Base-by-base conservation (phyloP, 1,140 invertebrate species). In the Triops longicaudatus region DNA sequence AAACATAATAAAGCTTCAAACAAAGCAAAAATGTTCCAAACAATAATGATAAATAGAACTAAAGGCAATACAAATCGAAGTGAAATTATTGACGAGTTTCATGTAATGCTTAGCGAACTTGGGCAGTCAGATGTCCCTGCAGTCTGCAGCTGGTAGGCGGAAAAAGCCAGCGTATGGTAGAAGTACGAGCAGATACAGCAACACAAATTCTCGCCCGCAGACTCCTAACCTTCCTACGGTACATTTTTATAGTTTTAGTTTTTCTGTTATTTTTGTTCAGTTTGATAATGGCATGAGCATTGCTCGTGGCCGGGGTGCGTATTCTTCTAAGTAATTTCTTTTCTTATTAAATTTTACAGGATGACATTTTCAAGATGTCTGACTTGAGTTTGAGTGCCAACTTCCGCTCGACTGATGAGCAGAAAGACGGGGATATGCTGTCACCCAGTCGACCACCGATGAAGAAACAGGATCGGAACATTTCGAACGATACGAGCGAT, bases 291-390 rank as follows among this genome's bases (percentile, higher is more conserved):
- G n/a, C n/a, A n/a, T n/a, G n/a, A n/a, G n/a, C n/a, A n/a, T n/a
- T n/a, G n/a, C n/a, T n/a, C n/a, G n/a, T n/a, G n/a, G n/a, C n/a
- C n/a, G n/a, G n/a, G n/a, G n/a, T n/a, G n/a, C n/a, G n/a, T n/a
- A n/a, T n/a, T n/a, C n/a, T n/a, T n/a, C n/a, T n/a, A n/a, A n/a
- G n/a, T n/a, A n/a, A n/a, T n/a, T n/a, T n/a, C n/a, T n/a, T n/a
- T n/a, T n/a, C n/a, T n/a, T n/a, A n/a, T n/a, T n/a, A n/a, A n/a
- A n/a, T n/a, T n/a, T n/a, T n/a, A n/a, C n/a, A 78, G 78, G 78
- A 78, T 17, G 78, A 76, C 5, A 76, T 78, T 37, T 78, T 78
- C 50, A 78, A 78, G 50, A 78, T 78, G 78, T 78, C 78, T 17
- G 78, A 78, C 71, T 41, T 78, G 71, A 76, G 63, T 31, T 37